Percentiles rank a stretch among this genome's conserved stretches.
These are phyloP conservation scores for Cydia strobilella DNA, from an alignment of 1,140 invertebrate species.

Conservation along the genomic window DNA sequence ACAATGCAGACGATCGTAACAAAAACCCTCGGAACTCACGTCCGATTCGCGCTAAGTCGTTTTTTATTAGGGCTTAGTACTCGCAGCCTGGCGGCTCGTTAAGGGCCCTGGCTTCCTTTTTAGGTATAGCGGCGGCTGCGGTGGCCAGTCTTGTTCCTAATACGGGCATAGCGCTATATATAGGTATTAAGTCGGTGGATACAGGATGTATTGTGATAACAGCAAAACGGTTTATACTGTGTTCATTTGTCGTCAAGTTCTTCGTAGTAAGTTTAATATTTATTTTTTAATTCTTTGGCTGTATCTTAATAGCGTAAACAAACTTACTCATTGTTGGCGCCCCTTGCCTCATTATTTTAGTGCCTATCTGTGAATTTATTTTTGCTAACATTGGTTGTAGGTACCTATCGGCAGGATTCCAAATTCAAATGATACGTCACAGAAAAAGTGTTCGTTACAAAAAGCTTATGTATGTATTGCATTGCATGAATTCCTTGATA, in stretches of 20 bases:
- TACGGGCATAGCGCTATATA: slow-evolving; percentile 12
- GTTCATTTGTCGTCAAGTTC: neutral
- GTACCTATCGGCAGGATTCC: no score
- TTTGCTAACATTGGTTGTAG: no score
- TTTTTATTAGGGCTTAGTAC: slow-evolving; percentile 26
- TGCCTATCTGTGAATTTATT: no score
- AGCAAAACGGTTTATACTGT: neutral
- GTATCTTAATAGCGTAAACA: no score
- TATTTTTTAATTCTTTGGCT: no score
- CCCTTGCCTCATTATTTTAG: no score
- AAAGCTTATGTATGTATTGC: no score
- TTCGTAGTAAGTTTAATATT: no score
- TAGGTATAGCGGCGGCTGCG: slow-evolving; percentile 21
- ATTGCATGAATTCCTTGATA: no score
- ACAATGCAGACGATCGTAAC: slow-evolving; percentile 6
- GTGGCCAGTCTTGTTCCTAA: slow-evolving; percentile 15
- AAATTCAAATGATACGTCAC: no score
- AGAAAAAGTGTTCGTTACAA: no score
- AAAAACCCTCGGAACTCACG: slow-evolving; percentile 18
- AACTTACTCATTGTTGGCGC: no score
- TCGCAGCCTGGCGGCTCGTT: slow-evolving; percentile 17
- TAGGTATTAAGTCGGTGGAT: slow-evolving; percentile 5
- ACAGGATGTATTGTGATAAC: slow-evolving; percentile 10
- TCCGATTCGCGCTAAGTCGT: slow-evolving; percentile 16
- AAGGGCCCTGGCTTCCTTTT: slow-evolving; percentile 23